Base-by-base conservation (phyloP, 2,797 vertebrate genomes). In the Lacerta viridis region DNA sequence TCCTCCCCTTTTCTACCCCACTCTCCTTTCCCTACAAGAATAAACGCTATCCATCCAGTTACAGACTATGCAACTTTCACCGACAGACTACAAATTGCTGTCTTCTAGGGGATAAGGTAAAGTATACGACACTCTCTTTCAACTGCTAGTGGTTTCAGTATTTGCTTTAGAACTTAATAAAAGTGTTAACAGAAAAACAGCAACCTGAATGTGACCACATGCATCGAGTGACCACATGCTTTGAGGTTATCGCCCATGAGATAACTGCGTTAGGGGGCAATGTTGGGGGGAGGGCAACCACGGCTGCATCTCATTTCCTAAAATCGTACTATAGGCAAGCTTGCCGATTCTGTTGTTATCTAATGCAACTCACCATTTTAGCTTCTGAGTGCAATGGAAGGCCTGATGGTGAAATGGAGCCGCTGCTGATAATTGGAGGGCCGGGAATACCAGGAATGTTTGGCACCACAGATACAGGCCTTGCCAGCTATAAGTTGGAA, bases 361-460 rank as follows among this genome's bases (percentile, higher is more conserved):
- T 4, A 27, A 8, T 4, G 33, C 1, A 89, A 93, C 98, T 98
- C 94, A 99, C 99, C 99, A 99, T 98, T 96, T 99, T 99, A 95
- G 99, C 98, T 96, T 99, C 99, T 2, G 98, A 98, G 95, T 98
- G 98, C 91, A 96, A 94, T 81, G 97, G 98, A 93, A 98, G 98
- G 87, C 98, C 98, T 27, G 98, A 98, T 4, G 98, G 98, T 25
- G 98, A 99, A 89, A 98, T 96, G 25, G 98, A 98, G 27, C 98
- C 98, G 27, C 98, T 98, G 96, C 97, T 98, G 93, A 97, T 98
- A 94, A 98, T 92, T 94, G 99, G 98, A 80, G 99, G 99, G 87
- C 99, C 99, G 33, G 99, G 99, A 90, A 99, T 99, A 81, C 99
- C 99, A 64, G 99, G 99, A 97, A 99, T 98, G 97, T 99, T 99